Percentiles rank a stretch among this genome's conserved stretches.
These are phyloP conservation scores for Aphelenchoides fujianensis DNA, from an alignment of 1,140 invertebrate species.

Conservation along the genomic window DNA sequence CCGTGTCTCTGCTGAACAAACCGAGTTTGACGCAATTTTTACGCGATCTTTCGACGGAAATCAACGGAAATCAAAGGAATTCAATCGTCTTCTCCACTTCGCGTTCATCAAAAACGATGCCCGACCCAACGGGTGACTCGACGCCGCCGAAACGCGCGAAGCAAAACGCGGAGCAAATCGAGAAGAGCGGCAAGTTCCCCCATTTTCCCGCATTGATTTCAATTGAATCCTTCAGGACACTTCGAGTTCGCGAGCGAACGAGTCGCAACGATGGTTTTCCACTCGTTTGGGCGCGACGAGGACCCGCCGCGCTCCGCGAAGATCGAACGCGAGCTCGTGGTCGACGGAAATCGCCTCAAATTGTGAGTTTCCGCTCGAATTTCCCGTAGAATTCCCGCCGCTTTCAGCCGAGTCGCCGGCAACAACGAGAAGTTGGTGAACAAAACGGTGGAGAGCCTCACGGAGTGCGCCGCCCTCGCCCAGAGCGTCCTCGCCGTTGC, in stretches of 20 bases:
- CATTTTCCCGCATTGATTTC: neutral
- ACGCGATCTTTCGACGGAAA: too few relatives aligned
- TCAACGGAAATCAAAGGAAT: too few relatives aligned
- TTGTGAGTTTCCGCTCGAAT: neutral
- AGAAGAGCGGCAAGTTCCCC: neutral
- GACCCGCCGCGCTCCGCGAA: neutral
- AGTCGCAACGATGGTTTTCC: neutral
- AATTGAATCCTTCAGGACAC: neutral
- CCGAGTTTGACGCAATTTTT: neutral
- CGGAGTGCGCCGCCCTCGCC: neutral
- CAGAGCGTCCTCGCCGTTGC: neutral
- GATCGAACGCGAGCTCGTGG: neutral
- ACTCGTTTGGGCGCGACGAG: conserved; percentile 9
- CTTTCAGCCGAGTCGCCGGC: neutral
- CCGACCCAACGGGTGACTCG: neutral
- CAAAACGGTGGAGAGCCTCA: conserved; percentile 4
- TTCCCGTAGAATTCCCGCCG: neutral
- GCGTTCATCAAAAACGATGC: neutral
- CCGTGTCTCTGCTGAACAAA: too few relatives aligned
- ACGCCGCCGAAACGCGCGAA: neutral
- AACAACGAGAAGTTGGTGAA: conserved; percentile 4
- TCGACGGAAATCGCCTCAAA: conserved; percentile 6
- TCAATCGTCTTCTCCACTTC: neutral
- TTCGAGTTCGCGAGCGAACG: neutral
- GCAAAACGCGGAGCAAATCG: neutral